Conservation (phyloP, 2,797 vertebrate species). For the Sciurus carolinensis region DNA sequence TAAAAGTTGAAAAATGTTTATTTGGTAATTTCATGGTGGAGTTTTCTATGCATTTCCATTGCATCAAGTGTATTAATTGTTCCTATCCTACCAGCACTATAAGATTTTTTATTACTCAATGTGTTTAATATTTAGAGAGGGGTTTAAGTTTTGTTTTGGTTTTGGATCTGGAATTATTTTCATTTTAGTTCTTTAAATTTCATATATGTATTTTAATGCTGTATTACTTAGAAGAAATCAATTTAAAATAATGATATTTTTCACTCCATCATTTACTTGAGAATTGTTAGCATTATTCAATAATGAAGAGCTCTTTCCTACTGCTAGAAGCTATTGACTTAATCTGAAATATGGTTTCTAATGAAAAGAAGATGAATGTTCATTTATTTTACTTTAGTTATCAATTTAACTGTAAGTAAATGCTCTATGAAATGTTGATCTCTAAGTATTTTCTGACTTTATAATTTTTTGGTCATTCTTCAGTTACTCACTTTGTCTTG, state of each 20-base stretch:
- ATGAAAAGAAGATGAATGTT: background rate
- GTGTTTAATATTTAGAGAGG: background rate
- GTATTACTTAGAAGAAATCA: background rate
- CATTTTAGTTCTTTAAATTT: background rate
- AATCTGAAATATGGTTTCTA: background rate
- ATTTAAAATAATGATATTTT: background rate
- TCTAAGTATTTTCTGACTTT: background rate
- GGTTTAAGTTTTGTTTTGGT: background rate
- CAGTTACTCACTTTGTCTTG: background rate
- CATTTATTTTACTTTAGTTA: background rate
- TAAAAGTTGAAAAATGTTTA: no score
- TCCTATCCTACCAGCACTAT: background rate
- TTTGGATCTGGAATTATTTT: conserved; percentile 9
- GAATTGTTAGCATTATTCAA: background rate
- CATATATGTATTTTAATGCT: background rate
- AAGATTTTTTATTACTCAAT: background rate
- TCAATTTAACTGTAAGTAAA: background rate
- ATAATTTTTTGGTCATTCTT: background rate
- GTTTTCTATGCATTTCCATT: background rate
- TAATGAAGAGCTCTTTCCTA: background rate
- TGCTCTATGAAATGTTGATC: background rate
- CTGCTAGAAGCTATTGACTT: background rate
- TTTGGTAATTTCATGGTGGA: background rate
- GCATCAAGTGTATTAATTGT: background rate
- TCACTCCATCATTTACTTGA: background rate